These are phyloP conservation scores for Riptortus pedestris DNA, from an alignment of 1,140 invertebrate species.

Conservation along the genomic window DNA sequence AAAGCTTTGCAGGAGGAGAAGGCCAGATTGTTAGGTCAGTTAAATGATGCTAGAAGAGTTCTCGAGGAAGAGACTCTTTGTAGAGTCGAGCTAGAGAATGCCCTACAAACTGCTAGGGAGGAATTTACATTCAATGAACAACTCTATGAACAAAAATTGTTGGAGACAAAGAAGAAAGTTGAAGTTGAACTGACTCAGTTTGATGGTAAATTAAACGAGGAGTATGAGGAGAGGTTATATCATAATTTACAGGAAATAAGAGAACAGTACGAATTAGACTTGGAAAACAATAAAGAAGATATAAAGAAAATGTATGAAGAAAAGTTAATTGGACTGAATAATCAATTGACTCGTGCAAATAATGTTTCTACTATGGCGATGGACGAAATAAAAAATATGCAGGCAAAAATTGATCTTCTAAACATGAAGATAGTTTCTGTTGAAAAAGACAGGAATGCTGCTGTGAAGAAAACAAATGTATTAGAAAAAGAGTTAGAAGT, in stretches of 20 bases:
- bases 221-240: constrained; percentile 87
- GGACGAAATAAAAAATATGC: constrained; percentile 65
- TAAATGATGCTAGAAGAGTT: constrained; percentile 68
- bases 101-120: constrained; percentile 79
- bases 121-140: constrained; percentile 86
- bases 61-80: constrained; percentile 85
- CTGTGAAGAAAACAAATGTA: constrained; percentile 55
- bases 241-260: constrained; percentile 85
- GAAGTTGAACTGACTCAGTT: constrained; percentile 62
- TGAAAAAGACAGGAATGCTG: constrained; percentile 54
- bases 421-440: constrained; percentile 61
- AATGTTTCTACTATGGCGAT: constrained; percentile 50
- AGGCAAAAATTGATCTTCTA: constrained; percentile 59
- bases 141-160: constrained; percentile 67
- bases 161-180: constrained; percentile 71
- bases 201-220: constrained; percentile 73
- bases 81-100: constrained; percentile 86
- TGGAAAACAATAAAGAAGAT: constrained; percentile 76
- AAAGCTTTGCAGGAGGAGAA: constrained; percentile 67
- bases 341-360: constrained; percentile 45
- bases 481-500: constrained; percentile 68
- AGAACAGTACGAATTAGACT: constrained; percentile 83
- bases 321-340: constrained; percentile 42
- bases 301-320: constrained; percentile 76
- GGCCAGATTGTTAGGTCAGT: constrained; percentile 57